Base-by-base conservation (phyloP, 1,140 invertebrate genomes). In the Tetramorium parvispinum region DNA sequence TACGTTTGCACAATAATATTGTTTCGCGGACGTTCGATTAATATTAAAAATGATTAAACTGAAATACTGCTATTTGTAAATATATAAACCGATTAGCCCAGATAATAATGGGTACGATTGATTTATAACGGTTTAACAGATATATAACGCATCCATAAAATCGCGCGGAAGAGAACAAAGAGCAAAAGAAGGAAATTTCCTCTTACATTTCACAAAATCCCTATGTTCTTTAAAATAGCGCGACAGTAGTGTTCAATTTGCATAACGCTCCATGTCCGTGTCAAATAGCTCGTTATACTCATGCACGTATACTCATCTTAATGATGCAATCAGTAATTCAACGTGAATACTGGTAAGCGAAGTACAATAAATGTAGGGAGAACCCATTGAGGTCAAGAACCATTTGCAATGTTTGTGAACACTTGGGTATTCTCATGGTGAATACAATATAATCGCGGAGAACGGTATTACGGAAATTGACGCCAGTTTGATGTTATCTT, bases 351-450 rank as follows among this genome's bases (percentile, higher is more conserved):
- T 57, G 37, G 66, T 59, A 59, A 75, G 27, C 40, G 68, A 83
- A n/a, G 27, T 32, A 46, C 53, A 46, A 43, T 27, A 55, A 73
- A 75, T 70, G 68, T 40, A 11, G 55, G 55, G 13, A 61, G 65
- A 81, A 57, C 5, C 27, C 68, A 83, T 83, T 75, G 68, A 59
- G 79, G 68, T 83, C 79, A 83, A 75, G 79, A 73, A 37, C 37
- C 68, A 59, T 83, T 83, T 55, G 27, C 43, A 40, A 32, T 59
- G 53, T 83, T 83, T 59, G 68, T 55, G 66, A 82, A 27, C 40
- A 57, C 43, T 57, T 51, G 21, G 63, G 13, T 32, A 57, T 73
- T 82, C 51, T 59, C 11, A 46, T 71, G 24, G 13, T 4, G 40
- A 71, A 43, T 46, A 57, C 40, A 82, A 68, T 65, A 21, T 24